A percentile compares a stretch with the other conserved stretches of the same genome.
These are phyloP conservation scores for Rhea pennata DNA, from an alignment of 2,113 vertebrate genomes.

Conservation along the genomic window DNA sequence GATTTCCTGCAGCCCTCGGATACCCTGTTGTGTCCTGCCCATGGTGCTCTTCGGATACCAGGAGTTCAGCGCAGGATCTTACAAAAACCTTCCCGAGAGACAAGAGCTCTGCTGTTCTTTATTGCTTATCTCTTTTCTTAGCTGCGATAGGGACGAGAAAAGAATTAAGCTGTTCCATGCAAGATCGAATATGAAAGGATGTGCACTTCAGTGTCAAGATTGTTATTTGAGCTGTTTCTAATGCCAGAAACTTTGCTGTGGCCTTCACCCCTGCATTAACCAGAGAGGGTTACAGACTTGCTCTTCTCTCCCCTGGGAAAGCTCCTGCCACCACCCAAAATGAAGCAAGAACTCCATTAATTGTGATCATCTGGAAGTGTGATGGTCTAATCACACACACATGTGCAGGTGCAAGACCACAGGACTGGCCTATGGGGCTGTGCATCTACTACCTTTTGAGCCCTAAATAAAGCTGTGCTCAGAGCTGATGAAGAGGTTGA, in stretches of 20 bases:
- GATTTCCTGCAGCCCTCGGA: background rate
- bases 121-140: conserved; percentile 21
- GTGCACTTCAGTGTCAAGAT: background rate
- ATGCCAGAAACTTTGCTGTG: background rate
- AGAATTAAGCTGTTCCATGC: conserved; percentile 23
- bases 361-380: background rate
- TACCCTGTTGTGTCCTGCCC: accelerated
- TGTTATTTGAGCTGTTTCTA: conserved; percentile 1
- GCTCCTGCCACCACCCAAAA: background rate
- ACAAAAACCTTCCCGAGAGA: background rate
- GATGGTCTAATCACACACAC: background rate
- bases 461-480: background rate
- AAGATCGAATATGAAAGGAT: background rate
- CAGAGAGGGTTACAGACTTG: background rate
- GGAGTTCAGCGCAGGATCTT: background rate
- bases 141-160: background rate
- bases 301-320: background rate
- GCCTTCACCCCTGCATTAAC: conserved; percentile 17
- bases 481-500: background rate
- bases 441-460: background rate
- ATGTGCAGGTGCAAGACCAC: background rate
- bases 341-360: conserved; percentile 3
- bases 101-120: conserved; percentile 36
- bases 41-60: background rate
- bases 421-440: background rate